Evolutionary conservation across 2,797 vertebrate species (phyloP).

Genomic region (Echeneis naucrates): DNA sequence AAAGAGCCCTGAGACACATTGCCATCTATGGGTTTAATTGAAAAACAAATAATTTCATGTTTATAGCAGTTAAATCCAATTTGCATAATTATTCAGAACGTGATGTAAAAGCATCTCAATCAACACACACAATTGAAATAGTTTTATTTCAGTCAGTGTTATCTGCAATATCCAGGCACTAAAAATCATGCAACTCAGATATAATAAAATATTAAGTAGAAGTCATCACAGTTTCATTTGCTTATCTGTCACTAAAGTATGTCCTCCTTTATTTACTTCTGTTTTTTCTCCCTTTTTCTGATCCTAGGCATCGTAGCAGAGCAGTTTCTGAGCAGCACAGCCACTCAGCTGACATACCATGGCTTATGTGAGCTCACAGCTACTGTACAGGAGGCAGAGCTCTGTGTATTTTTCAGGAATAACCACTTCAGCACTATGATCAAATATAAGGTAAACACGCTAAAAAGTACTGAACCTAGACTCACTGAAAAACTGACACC

Average conservation of each 20-base stretch:
- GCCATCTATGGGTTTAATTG: too few species aligned
- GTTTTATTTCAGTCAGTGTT: not conserved
- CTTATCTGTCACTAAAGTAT: not conserved
- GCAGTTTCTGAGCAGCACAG: constrained; percentile 96
- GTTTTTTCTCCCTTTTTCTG: not conserved
- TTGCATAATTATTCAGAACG: too few species aligned
- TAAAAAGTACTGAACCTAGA: not conserved
- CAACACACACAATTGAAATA: not conserved
- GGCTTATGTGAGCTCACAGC: constrained; percentile 97
- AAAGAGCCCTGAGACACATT: too few species aligned
- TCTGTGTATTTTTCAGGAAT: constrained; percentile 99
- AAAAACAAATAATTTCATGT: too few species aligned
- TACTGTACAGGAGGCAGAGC: constrained; percentile 96
- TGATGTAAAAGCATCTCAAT: constrained; percentile 12
- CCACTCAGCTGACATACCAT: constrained; percentile 98
- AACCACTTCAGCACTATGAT: constrained; percentile 99
- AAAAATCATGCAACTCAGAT: not conserved
- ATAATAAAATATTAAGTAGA: not conserved
- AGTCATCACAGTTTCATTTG: not conserved
- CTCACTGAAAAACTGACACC: not conserved
- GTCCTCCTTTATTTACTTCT: not conserved
- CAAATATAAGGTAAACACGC: constrained; percentile 92
- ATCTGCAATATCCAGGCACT: not conserved
- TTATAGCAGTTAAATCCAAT: too few species aligned
- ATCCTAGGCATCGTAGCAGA: constrained; percentile 93